Conservation (phyloP, 2,888 invertebrate genomes). For the Terebella lapidaria region DNA sequence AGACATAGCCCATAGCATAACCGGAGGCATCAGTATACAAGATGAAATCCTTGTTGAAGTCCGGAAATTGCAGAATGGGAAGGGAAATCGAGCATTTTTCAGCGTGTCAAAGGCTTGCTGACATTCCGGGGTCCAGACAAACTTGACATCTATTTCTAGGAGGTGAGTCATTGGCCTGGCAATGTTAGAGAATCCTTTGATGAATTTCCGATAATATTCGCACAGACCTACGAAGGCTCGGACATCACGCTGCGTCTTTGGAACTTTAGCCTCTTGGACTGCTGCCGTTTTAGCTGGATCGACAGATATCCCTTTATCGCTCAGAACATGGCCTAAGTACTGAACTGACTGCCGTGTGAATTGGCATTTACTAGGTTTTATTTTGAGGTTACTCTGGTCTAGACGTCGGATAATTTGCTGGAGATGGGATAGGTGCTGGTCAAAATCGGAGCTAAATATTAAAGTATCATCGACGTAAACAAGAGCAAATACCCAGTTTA, state of each 20-base stretch:
- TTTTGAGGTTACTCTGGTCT: background rate
- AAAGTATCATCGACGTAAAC: background rate
- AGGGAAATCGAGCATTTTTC: background rate
- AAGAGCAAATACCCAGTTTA: background rate
- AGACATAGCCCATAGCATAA: slow-evolving; percentile 22
- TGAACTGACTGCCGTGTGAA: background rate
- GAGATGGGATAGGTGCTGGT: background rate
- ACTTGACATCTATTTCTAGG: background rate
- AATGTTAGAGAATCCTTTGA: background rate
- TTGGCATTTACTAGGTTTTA: background rate
- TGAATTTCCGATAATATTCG: background rate
- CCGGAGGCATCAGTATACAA: slow-evolving; percentile 19
- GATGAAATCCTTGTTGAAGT: background rate
- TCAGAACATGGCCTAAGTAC: background rate
- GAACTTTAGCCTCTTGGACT: background rate
- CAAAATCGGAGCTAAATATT: background rate
- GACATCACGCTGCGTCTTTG: background rate
- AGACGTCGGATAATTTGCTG: background rate
- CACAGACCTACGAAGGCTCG: background rate
- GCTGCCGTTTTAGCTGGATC: background rate
- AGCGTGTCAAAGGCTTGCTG: background rate
- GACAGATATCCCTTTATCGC: background rate
- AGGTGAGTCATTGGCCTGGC: background rate
- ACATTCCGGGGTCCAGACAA: background rate
- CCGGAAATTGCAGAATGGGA: background rate